Conservation (phyloP, 2,113 vertebrate species). For the Bos javanicus region DNA sequence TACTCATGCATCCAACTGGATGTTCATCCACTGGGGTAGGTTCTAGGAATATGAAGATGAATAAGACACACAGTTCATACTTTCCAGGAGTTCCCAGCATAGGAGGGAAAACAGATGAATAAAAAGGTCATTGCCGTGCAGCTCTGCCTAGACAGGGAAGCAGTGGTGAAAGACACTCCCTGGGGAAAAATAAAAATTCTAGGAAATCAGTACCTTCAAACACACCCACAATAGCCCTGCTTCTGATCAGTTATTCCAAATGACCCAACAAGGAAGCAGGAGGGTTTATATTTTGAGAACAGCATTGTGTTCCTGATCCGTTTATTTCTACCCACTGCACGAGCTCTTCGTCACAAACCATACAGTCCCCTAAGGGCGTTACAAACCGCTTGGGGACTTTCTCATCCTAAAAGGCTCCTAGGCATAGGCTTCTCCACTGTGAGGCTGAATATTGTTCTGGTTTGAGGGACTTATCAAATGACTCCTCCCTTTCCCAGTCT, state of each 20-base stretch:
- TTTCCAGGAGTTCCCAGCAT: neutral
- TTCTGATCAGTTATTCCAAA: neutral
- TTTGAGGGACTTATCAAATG: neutral
- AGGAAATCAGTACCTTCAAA: neutral
- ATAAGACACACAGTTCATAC: too few relatives aligned
- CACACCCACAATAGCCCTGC: neutral
- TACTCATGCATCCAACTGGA: neutral
- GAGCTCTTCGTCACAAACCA: neutral
- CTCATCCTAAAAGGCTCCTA: neutral
- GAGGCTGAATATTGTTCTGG: neutral
- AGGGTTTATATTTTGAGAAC: neutral
- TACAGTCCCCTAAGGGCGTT: accelerated
- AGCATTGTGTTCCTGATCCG: neutral
- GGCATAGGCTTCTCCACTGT: neutral
- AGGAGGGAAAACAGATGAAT: neutral
- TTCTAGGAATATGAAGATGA: neutral
- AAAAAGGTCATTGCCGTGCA: accelerated
- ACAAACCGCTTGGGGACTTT: neutral
- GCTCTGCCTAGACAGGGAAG: too few relatives aligned
- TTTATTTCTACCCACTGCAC: neutral
- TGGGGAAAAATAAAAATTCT: neutral
- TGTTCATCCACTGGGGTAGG: neutral
- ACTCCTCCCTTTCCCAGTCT: neutral
- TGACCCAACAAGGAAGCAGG: neutral
- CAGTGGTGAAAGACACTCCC: neutral